Base-by-base conservation (phyloP, 2,888 invertebrate genomes). In the Bibio marci region DNA sequence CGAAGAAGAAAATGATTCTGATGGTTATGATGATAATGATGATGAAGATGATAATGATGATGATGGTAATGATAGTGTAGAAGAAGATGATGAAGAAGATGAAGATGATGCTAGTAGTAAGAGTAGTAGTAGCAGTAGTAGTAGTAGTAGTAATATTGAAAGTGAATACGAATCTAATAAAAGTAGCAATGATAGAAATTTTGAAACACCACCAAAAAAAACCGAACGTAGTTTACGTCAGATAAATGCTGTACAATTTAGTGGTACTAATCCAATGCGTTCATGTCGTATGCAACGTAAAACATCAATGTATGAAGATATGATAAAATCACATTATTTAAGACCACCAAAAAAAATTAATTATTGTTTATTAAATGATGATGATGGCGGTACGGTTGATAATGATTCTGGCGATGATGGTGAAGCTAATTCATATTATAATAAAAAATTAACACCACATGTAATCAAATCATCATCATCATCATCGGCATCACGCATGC, bases 41-140 rank as follows among this genome's bases (percentile, higher is more conserved):
- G 54, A 58, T 41, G 56, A 54, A 45, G 67, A 68, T 38, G 61
- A 59, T 43, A 63, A 59, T 50, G 58, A 69, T 36, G 64, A 52
- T 15, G 37, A 32, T 1, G 28, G 35, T 4, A 30, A 40, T 2
- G 32, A 38, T 56, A 3, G 62, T 44, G 49, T 63, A 62, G 19
- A 63, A 4, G 30, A 43, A 28, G 51, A 69, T 55, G 49, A 49
- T 64, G 12, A 51, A 61, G 5, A 39, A 39, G 28, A 28, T 28
- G 28, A 28, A 4, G 13, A 28, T 28, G 13, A 28, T 13, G 28
- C 4, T 28, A 11, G 11, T 26, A 11, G 11, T 26, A 11, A 26
- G 11, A 26, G 26, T 26, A 11, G 6, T n/a, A 6, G 22, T 6
- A 6, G 22, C 22, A 6, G 22, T 6, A 22, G 22, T 6, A 6